Evolutionary conservation across 2,888 invertebrate genomes (phyloP), one percentile per base, ranked within the genome.

Genomic region (Erebia ligea): DNA sequence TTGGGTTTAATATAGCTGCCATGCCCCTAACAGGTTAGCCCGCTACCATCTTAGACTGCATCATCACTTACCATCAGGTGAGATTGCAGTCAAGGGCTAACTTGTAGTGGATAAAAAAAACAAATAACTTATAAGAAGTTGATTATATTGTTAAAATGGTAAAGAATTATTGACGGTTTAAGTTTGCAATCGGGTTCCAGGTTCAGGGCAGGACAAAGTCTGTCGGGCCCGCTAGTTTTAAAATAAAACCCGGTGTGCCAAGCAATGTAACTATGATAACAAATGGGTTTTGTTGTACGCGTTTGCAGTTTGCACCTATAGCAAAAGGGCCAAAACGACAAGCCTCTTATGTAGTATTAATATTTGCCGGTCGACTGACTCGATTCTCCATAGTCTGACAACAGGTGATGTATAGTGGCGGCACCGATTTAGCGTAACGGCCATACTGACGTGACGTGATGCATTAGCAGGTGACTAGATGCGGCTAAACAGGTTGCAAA

Each of bases 391-490:
- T 59, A 59, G 62, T 10, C 62, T 13, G 61, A 19, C 52, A 52
- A 8, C 61, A 21, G 15, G 54, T 63, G 70, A 70, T 73, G 68
- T 68, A 68, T 61, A 50, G 52, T 64, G 68, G 56, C 69, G 67
- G 71, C 71, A 69, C 70, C 69, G 70, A 75, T 77, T 75, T 73
- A 76, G 73, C 77, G 67, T 73, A 67, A 72, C 73, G 72, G 63
- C 50, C 50, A 40, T 17, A 65, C 67, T 63, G 73, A 72, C 77
- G 69, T 63, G 73, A 72, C 77, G 69, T 74, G 75, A 76, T 73
- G 57, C 74, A 77, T 76, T 76, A 76, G 73, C 77, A 73, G 77
- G 76, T 77, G 71, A 78, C 68, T 11, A 11, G 45, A 13, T 45
- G 11, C 13, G 13, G 45, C 17, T 52, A n/a, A n/a, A 52, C 15